Evolutionary conservation across 1,140 invertebrate species (phyloP), one percentile per base, ranked within the genome.

Genomic region (Chymomyza costata): DNA sequence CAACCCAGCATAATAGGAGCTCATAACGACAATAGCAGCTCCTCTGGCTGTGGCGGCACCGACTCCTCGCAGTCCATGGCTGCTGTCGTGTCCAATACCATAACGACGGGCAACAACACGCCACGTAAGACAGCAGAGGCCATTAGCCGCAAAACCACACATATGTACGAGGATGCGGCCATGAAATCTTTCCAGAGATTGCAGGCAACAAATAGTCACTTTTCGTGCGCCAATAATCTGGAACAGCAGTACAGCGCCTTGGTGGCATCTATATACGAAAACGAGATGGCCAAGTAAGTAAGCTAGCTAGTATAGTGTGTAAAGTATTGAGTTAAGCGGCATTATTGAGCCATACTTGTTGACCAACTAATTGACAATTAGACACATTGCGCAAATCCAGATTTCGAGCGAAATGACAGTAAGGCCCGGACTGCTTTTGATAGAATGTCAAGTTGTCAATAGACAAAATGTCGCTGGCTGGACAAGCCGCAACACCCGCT

Each of bases 231-330:
- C 21, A 73, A 37, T 7, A 78, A 74, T 16, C 45, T 82, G 82
- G 74, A 84, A 34, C 66, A 61, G 44, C 70, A 83, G 30, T 84
- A 83, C 48, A 83, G 80, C 34, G 82, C 78, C 5, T 82, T 84
- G 74, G 80, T 84, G 40, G 74, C 80, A 7, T 69, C 74, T 14
- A 70, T 73, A 35, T 84, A 73, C 54, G 60, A 78, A 37, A 71
- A 65, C 25, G 74, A 84, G 37, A 49, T 60, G 37, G 59, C 67
- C 51, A 67, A 63, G 69, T 74, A 57, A 78, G 82, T 83, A 59
- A 74, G 64, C 66, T n/a, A 39, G 50, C 47, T 53, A n/a, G n/a
- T n/a, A n/a, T n/a, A n/a, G n/a, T n/a, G n/a, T n/a, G n/a, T n/a
- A n/a, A n/a, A n/a, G n/a, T n/a, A n/a, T n/a, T n/a, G 25, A 28